A percentile compares a stretch with the other conserved stretches of the same genome.
These are phyloP conservation scores for Leptopilina syphax DNA, from an alignment of 2,888 invertebrate species.

Conservation along the genomic window DNA sequence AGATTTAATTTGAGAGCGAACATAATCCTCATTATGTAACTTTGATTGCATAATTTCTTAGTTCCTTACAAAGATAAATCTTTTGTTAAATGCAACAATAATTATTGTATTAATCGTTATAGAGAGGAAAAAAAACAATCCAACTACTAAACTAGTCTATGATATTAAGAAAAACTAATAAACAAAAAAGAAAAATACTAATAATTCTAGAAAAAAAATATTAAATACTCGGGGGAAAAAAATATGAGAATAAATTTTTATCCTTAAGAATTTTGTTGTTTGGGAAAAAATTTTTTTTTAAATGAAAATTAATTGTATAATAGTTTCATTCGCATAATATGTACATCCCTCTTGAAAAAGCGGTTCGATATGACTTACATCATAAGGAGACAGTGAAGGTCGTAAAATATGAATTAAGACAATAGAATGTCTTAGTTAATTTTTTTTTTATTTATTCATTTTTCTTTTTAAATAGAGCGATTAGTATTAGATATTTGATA, in stretches of 20 bases:
- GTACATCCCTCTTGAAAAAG: constrained; percentile 35
- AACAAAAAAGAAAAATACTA: too few species aligned
- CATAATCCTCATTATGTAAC: neutral
- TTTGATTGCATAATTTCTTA: constrained; percentile 20
- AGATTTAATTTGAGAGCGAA: constrained; percentile 1
- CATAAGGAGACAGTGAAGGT: constrained; percentile 23
- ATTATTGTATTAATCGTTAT: neutral
- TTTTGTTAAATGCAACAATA: neutral
- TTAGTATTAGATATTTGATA: neutral
- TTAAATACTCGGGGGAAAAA: too few species aligned
- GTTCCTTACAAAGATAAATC: neutral
- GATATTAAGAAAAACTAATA: too few species aligned
- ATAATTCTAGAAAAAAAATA: too few species aligned
- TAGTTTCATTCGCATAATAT: constrained; percentile 35
- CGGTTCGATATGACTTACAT: constrained; percentile 48
- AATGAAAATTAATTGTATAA: neutral
- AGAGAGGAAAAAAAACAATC: neutral
- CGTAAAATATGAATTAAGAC: constrained; percentile 36
- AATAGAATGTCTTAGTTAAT: constrained; percentile 36
- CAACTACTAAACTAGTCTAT: too few species aligned
- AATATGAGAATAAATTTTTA: too few species aligned
- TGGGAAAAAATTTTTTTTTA: neutral
- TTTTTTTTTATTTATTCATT: constrained; percentile 32
- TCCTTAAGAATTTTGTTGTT: neutral
- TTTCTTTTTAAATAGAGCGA: neutral